Base-by-base conservation (phyloP, 1,140 invertebrate species). In the Caenorhabditis remanei region DNA sequence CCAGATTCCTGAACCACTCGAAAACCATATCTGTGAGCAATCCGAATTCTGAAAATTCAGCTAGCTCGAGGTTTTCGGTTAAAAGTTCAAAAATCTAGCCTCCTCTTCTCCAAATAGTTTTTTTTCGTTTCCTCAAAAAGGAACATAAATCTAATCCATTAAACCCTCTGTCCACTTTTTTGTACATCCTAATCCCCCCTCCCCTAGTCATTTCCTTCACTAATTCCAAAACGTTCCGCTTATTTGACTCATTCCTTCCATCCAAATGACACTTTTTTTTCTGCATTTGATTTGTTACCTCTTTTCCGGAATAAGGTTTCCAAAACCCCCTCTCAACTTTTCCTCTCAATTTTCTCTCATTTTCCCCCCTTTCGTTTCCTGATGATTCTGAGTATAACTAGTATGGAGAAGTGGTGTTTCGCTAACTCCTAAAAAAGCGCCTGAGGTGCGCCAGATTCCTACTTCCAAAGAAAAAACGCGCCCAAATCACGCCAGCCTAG, bases 241-340 rank as follows among this genome's bases (percentile, higher is more conserved):
- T 58, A 56, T 83, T 43, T 55, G 50, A 56, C 50, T 24, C 32
- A 1, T 2, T 32, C 32, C 32, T 32, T 32, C 32, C 0, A 1
- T 50, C 50, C 67, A 9, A 65, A 13, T n/a, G 21, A 24, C 16
- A 43, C 13, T 75, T 19, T 24, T 19, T 24, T 16, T 7, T 40
- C 67, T 48, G 14, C 43, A 1, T 50, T 82, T 82, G 43, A 82
- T 82, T 56, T 56, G 40, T 55, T 83, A 53, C 55, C 82, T 83
- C 14, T 56, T 41, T 41, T 21, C 55, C 13, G 50, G 2, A 53
- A 53, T 53, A 11, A 53, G 16, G 50, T 53, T 53, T 53, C 16
- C 13, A 11, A 53, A 14, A 16, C 9, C 50, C 43, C 32, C n/a
- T n/a, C n/a, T n/a, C n/a, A n/a, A 16, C 9, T 7, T 83, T 53